These are phyloP conservation scores for Neria commutata DNA, from an alignment of 2,888 invertebrate genomes.

Conservation along the genomic window DNA sequence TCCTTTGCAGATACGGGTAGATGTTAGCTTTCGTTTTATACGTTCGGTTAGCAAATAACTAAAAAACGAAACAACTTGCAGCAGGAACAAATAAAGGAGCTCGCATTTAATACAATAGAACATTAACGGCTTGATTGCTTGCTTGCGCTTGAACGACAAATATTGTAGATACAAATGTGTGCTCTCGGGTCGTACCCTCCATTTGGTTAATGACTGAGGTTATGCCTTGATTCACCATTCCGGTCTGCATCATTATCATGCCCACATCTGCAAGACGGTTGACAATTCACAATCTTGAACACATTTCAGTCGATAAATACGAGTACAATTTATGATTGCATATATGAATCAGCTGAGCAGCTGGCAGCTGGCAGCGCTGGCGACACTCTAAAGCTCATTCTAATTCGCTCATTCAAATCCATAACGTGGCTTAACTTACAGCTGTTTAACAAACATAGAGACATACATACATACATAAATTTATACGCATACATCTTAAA, in stretches of 20 bases:
- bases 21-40: not conserved
- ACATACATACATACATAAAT: not conserved
- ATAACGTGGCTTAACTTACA: too few relatives aligned
- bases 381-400: too few relatives aligned
- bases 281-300: slow-evolving; percentile 39
- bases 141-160: slow-evolving; percentile 6
- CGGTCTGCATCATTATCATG: slow-evolving; percentile 96
- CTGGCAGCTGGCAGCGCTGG: too few relatives aligned
- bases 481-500: not conserved
- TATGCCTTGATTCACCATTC: slow-evolving; percentile 91
- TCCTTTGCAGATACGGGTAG: too few relatives aligned
- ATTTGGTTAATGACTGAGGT: slow-evolving; percentile 70
- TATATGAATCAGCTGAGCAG: too few relatives aligned
- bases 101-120: slow-evolving; percentile 36
- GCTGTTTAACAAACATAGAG: too few relatives aligned
- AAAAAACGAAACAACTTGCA: slow-evolving; percentile 33
- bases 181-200: slow-evolving; percentile 91
- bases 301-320: too few relatives aligned
- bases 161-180: slow-evolving; percentile 30
- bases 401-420: too few relatives aligned
- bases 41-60: slow-evolving; percentile 14
- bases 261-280: slow-evolving; percentile 80
- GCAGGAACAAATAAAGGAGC: slow-evolving; percentile 50
- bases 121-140: slow-evolving; percentile 19
- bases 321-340: too few relatives aligned